Conservation (phyloP, 1,140 invertebrate species). For the Drosophila santomea region DNA sequence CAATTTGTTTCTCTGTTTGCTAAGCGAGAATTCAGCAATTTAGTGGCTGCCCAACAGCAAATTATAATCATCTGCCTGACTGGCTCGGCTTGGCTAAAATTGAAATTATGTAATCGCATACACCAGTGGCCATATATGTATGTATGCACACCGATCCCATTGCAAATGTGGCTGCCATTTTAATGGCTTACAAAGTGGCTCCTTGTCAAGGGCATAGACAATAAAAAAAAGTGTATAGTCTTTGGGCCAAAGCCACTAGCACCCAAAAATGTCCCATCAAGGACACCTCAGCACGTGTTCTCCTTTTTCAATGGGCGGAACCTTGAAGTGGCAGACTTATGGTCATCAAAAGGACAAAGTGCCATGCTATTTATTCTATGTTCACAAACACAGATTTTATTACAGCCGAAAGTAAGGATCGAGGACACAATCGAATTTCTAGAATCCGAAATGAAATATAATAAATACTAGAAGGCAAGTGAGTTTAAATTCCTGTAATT, state of each 20-base stretch:
- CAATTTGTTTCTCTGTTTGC: constrained; percentile 56
- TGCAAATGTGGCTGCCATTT: constrained; percentile 23
- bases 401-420: neutral
- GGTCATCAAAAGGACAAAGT: constrained; percentile 12
- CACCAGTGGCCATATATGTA: neutral
- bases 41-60: constrained; percentile 51
- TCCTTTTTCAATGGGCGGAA: neutral
- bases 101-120: constrained; percentile 43
- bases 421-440: neutral
- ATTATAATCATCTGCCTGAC: constrained; percentile 68
- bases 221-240: constrained; percentile 3
- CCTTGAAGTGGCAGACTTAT: neutral
- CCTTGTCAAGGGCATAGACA: constrained; percentile 2
- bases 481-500: too few species aligned
- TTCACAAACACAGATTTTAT: neutral
- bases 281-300: constrained; percentile 5
- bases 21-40: constrained; percentile 49
- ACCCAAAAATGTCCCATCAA: constrained; percentile 33
- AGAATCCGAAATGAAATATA: too few species aligned
- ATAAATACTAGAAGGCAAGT: too few species aligned
- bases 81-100: constrained; percentile 28
- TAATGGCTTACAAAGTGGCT: constrained; percentile 31
- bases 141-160: neutral
- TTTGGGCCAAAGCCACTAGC: constrained; percentile 3
- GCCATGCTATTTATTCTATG: neutral